A percentile compares a stretch with the other conserved stretches of the same genome.
Evolutionary conservation across 37 sponge, comb jelly and placozoan species (phyloP).

Genomic region (Geodia barretti): DNA sequence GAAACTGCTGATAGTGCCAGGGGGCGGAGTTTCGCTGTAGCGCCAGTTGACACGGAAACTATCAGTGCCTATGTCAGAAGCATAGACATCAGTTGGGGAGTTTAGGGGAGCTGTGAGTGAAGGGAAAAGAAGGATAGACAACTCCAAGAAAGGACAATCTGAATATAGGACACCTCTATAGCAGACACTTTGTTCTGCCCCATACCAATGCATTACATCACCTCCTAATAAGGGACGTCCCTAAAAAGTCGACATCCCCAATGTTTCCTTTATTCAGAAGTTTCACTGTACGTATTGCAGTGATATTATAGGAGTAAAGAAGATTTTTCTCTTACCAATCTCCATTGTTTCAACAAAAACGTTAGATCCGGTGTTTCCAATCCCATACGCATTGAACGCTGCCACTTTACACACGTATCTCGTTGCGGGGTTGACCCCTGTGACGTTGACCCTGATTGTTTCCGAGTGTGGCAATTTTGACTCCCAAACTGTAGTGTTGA

Average conservation of each 20-base stretch:
- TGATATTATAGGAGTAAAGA: background rate
- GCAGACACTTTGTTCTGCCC: background rate
- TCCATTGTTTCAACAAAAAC: constrained; percentile 15
- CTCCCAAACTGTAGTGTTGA: constrained; percentile 17
- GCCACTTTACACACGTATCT: constrained; percentile 19
- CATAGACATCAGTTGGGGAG: constrained; percentile 25
- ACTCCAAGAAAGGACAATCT: too few relatives aligned
- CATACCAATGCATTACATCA: background rate
- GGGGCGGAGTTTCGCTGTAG: constrained; percentile 14
- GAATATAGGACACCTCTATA: background rate
- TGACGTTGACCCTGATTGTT: background rate
- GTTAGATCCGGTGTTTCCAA: constrained; percentile 16
- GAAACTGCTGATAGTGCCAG: constrained; percentile 13
- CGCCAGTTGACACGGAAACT: constrained; percentile 32
- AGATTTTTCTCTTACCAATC: constrained; percentile 11
- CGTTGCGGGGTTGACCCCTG: constrained; percentile 7
- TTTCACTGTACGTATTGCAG: background rate
- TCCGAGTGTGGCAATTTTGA: background rate
- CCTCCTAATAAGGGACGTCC: background rate
- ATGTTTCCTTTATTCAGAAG: background rate
- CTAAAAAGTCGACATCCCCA: background rate
- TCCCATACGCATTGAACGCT: constrained; percentile 26
- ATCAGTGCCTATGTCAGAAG: constrained; percentile 1
- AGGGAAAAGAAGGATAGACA: background rate
- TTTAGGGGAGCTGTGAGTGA: constrained; percentile 17